Base-by-base conservation (phyloP, 2,113 vertebrate genomes). In the Oncorhynchus tshawytscha region DNA sequence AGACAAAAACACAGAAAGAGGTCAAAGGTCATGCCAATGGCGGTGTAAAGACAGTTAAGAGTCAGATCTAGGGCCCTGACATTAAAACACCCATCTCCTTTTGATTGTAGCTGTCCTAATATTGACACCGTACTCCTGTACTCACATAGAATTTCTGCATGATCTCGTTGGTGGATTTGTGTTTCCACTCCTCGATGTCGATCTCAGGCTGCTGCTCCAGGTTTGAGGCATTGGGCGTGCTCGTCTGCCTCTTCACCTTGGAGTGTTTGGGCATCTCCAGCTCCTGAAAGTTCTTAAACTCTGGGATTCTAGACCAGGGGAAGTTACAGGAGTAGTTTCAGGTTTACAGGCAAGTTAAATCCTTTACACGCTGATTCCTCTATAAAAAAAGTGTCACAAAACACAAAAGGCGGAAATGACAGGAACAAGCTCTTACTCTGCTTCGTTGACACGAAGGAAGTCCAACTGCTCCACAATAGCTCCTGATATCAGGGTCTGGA, bases 271-370 rank as follows among this genome's bases (percentile, higher is more conserved):
- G 98, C 85, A 97, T 86, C 86, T 98, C 96, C 78, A 98, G 81
- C 81, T 99, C 98, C 85, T 98, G 96, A 70, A 99, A 97, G 90
- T 96, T 96, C 91, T 94, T 96, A 88, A 99, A 99, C 88, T 97
- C 93, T 0, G 97, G 95, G 86, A 96, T 93, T 85, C 97, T 99
- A 70, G 15, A 13, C 68, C 31, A 60, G 45, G 67, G 18, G 54
- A 77, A 31, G 54, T 24, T 5, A 48, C 24, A 27, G n/a, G 13
- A 60, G 68, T 22, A 62, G 24, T 62, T 22, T 57, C n/a, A 45
- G n/a, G 7, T n/a, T 62, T 22, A 22, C 59, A 22, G 16, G 16
- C 51, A 54, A 5, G 59, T 62, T 62, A 22, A 45, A 62, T 62
- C 20, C n/a, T 54, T 54, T 62, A 62, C 59, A 62, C 8, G 5